phyloP scores from a whole-genome alignment of 2,888 invertebrate species.

The Lycaena phlaeas region DNA sequence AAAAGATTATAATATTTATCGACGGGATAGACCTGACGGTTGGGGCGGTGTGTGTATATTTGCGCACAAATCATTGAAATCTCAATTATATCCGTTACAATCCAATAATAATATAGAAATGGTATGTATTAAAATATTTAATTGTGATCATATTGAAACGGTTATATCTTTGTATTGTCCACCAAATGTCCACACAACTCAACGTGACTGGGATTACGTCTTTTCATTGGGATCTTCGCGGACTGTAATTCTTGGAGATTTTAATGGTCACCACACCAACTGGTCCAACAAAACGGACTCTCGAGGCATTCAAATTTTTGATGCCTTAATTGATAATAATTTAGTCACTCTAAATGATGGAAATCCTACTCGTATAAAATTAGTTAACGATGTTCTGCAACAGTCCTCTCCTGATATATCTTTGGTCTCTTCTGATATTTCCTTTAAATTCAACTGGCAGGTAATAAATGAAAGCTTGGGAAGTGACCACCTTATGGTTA shows the following conservation, averaged over 20 bases:
- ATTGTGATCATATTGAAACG: conserved; percentile 15
- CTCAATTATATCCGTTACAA: no score
- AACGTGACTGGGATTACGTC: conserved; percentile 14
- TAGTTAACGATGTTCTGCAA: not conserved
- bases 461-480: not conserved
- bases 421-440: not conserved
- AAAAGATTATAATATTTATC: not conserved
- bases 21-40: not conserved
- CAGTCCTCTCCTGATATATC: not conserved
- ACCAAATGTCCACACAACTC: conserved; percentile 3
- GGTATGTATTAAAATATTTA: conserved; percentile 11
- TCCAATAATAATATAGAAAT: not conserved
- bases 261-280: conserved; percentile 3
- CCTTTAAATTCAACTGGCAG: not conserved
- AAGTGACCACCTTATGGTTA: not conserved
- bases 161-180: conserved; percentile 15
- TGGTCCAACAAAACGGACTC: not conserved
- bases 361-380: not conserved
- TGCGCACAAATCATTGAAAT: not conserved
- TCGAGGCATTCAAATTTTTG: not conserved
- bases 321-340: not conserved
- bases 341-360: not conserved
- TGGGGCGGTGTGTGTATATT: not conserved
- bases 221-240: conserved; percentile 1
- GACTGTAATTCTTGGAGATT: not conserved